Percentiles rank a stretch among this genome's conserved stretches.
phyloP scores from a whole-genome alignment of 1,140 invertebrate species.

The Marisa cornuarietis region DNA sequence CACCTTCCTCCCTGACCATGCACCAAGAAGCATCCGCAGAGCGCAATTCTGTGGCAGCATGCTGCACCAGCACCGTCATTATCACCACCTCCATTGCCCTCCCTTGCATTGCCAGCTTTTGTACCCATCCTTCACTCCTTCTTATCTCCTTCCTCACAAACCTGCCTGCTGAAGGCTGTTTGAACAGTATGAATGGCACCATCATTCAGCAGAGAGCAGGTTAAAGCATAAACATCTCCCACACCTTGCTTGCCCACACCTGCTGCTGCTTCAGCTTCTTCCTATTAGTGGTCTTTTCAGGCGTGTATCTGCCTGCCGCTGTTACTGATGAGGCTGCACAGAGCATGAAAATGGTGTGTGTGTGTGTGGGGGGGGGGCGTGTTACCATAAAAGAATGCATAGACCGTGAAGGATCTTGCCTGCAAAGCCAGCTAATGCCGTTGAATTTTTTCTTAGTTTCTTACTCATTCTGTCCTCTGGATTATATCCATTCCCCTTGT shows the following conservation, averaged over 20 bases:
- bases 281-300: not conserved
- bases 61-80: constrained; percentile 16
- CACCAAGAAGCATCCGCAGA: too few species aligned
- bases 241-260: not conserved
- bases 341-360: too few species aligned
- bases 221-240: not conserved
- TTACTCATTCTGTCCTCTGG: too few species aligned
- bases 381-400: too few species aligned
- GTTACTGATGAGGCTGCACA: not conserved
- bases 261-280: constrained; percentile 3
- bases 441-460: too few species aligned
- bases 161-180: not conserved
- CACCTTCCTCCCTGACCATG: too few species aligned
- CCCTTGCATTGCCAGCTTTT: constrained; percentile 5
- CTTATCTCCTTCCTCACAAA: not conserved
- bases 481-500: too few species aligned
- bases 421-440: too few species aligned
- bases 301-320: constrained; percentile 1
- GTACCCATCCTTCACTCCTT: not conserved
- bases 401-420: too few species aligned
- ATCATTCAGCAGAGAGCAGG: constrained; percentile 20
- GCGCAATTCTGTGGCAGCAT: not conserved
- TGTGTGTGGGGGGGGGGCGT: too few species aligned
- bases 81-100: not conserved
- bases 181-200: constrained; percentile 15